Percentiles rank a stretch among this genome's conserved stretches.
Evolutionary conservation across 35 echinoderm and acorn worm species (phyloP).

Genomic region (Apostichopus parvimensis): DNA sequence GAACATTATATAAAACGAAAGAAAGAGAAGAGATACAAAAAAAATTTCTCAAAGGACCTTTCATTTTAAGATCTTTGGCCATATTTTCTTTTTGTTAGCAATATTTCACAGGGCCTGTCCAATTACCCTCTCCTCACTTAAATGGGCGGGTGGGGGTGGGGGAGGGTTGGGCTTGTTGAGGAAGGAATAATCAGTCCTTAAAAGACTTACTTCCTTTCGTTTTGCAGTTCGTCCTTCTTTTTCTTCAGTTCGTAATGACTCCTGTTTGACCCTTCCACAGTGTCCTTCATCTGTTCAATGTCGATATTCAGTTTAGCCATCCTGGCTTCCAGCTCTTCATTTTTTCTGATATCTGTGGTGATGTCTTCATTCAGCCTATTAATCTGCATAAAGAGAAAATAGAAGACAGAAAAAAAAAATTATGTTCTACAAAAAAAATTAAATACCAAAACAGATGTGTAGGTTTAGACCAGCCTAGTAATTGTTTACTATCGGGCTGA

Average conservation of each 20-base stretch:
- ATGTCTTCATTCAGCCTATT: conserved; percentile 90
- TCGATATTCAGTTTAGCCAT: conserved; percentile 98
- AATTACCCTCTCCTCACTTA: not conserved
- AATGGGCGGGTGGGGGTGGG: not conserved
- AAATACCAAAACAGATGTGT: no score
- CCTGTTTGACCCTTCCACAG: conserved; percentile 85
- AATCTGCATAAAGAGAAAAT: conserved; percentile 55
- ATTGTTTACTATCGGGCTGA: no score
- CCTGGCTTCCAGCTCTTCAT: conserved; percentile 89
- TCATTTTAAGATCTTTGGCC: no score
- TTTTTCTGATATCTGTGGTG: conserved; percentile 82
- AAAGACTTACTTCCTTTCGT: conserved; percentile 92
- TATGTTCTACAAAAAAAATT: no score
- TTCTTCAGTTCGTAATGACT: conserved; percentile 98
- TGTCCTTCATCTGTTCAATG: conserved; percentile 99
- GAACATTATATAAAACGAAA: no score
- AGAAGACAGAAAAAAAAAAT: no score
- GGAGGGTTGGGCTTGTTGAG: no score
- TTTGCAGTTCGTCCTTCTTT: conserved; percentile 97
- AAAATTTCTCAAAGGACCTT: no score
- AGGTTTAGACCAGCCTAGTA: no score
- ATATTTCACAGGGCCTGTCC: not conserved
- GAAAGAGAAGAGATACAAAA: no score
- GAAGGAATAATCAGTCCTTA: no score
- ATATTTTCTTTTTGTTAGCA: no score